Percentiles rank a stretch among this genome's conserved stretches.
Conservation (phyloP, 1,140 invertebrate species). For the Trichonephila inaurata region DNA sequence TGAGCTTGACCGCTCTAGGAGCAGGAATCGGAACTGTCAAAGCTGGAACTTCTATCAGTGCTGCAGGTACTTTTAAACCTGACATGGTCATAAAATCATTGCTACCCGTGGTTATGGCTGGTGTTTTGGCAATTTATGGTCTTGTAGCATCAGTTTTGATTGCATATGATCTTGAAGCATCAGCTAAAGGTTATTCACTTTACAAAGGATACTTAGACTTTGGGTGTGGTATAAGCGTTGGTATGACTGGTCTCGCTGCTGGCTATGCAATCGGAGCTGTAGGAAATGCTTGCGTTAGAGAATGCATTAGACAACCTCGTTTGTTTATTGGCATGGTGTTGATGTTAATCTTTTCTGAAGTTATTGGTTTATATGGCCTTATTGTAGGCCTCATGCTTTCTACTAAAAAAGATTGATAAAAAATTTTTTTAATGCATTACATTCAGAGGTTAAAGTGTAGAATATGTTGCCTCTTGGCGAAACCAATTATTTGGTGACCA, state of each 20-base stretch:
- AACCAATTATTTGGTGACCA: too few species aligned
- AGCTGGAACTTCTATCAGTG: conserved; percentile 99
- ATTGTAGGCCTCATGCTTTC: conserved; percentile 41
- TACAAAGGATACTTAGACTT: conserved; percentile 39
- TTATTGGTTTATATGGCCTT: conserved; percentile 55
- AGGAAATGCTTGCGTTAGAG: conserved; percentile 34
- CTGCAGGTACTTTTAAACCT: conserved; percentile 99
- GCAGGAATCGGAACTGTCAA: conserved; percentile 99
- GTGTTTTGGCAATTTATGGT: conserved; percentile 99
- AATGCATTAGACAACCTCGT: not conserved
- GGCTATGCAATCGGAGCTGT: conserved; percentile 45
- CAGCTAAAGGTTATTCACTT: conserved; percentile 72
- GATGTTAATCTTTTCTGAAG: conserved; percentile 60
- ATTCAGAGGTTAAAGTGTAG: too few species aligned
- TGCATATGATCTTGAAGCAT: conserved; percentile 87
- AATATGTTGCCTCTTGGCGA: too few species aligned
- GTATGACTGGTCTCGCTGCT: conserved; percentile 38
- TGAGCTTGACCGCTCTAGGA: conserved; percentile 96
- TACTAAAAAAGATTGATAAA: conserved; percentile 16
- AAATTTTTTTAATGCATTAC: too few species aligned
- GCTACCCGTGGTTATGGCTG: conserved; percentile 99
- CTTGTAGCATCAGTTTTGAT: conserved; percentile 99
- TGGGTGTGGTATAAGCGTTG: conserved; percentile 45
- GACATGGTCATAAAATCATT: conserved; percentile 99
- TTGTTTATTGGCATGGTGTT: conserved; percentile 45